Evolutionary conservation across 1,140 invertebrate species (phyloP), one percentile per base, ranked within the genome.

Genomic region (Lamellibrachia luymesi): DNA sequence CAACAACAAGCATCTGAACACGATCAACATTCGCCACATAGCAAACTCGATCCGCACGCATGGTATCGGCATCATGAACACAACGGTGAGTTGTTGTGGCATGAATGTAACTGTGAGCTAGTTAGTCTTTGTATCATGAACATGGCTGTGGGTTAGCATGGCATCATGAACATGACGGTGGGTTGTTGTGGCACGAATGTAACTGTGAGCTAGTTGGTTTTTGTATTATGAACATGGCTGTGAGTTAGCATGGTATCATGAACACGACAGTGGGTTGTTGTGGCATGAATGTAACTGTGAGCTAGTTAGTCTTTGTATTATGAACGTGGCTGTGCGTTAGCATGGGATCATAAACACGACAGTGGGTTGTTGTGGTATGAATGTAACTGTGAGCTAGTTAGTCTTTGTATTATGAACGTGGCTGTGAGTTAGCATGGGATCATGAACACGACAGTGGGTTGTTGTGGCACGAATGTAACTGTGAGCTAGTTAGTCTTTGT

Each of bases 1-100:
- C 95, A 98, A 98, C 94, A 99, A 98, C 95, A 99, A 99, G 95
- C 98, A 99, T 97, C 96, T 99, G 90, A 99, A 99, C 96, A 99
- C 99, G 0, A 98, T 99, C 94, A 98, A 98, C 93, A 99, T 99
- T 93, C 97, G 97, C 10, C 99, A 99, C 95, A 98, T 99, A 92
- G 98, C 99, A 0, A 99, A 99, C 97, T 99, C 99, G 0, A 99
- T 99, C 94, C 97, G 99, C 95, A 99, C 99, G 0, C 99, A 99
- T 96, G 99, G 99, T 51, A 98, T 98, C 50, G 99, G 90, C 4
- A 99, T 99, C 92, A 99, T 99, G 97, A 99, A 99, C 95, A 99
- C 99, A 0, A 99, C 98, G 1, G 98, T 97, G 95, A 96, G 96
- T 96, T 94, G 50, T 51, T 94, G 93, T 91, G 56, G 27, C 51